Conservation (phyloP, 1,140 invertebrate species). For the Bursaphelenchus mucronatus region DNA sequence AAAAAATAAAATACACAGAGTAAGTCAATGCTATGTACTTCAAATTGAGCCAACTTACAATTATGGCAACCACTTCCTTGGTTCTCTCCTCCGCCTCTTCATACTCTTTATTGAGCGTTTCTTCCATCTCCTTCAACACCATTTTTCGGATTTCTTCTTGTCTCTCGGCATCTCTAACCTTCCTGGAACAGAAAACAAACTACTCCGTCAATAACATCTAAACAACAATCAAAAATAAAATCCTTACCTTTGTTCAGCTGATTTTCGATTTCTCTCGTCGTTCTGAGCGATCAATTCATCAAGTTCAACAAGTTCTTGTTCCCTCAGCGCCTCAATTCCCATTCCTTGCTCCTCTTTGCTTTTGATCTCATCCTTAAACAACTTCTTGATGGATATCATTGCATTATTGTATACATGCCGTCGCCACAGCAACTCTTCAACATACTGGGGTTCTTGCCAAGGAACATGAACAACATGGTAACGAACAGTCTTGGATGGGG, state of each 20-base stretch:
- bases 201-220: neutral
- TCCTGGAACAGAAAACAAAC: constrained; percentile 22
- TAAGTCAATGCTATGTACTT: neutral
- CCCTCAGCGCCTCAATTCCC: constrained; percentile 30
- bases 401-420: constrained; percentile 52
- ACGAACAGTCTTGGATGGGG: constrained; percentile 33
- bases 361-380: constrained; percentile 37
- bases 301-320: constrained; percentile 39
- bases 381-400: constrained; percentile 36
- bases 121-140: constrained; percentile 21
- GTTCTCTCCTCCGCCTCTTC: constrained; percentile 10
- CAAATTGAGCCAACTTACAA: constrained; percentile 27
- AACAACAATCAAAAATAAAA: neutral
- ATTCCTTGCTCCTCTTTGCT: constrained; percentile 27
- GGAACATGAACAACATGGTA: constrained; percentile 28
- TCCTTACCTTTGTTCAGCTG: constrained; percentile 30
- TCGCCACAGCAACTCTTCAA: constrained; percentile 48
- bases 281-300: constrained; percentile 34
- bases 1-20: constrained; percentile 18
- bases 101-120: constrained; percentile 3
- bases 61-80: constrained; percentile 16
- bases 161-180: constrained; percentile 14
- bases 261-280: constrained; percentile 37
- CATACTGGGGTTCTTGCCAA: constrained; percentile 39
- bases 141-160: constrained; percentile 16